Evolutionary conservation across 2,888 invertebrate species (phyloP), one percentile per base, ranked within the genome.

Genomic region (Lycia hirtaria): DNA sequence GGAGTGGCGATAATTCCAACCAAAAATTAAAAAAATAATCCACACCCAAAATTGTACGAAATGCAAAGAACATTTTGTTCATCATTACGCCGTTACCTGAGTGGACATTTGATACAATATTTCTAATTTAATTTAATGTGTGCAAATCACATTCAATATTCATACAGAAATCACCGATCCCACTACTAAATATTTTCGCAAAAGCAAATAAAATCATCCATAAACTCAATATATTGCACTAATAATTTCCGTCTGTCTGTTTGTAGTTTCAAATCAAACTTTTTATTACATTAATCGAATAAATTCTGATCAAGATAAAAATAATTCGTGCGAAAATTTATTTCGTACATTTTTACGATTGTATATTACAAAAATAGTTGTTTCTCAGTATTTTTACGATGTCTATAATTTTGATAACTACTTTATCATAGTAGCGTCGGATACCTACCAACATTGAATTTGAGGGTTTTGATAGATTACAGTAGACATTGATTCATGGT

Each of bases 241-340:
- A 35, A 47, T 26, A 47, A 35, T 47, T 35, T 47, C 35, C 35
- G 35, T 5, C 47, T 24, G 47, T 47, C 47, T 9, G 47, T 45
- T 47, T 47, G 47, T 47, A 47, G 47, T 35, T 47, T 37, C 35
- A 47, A 47, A 47, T 47, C 47, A 47, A 47, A 47, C 47, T 5
- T 45, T 45, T 47, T 47, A 47, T 47, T 47, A 4, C 47, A 3
- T 12, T 47, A 22, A 47, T 47, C 26, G 35, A 47, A 47, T 47
- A 35, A 47, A 35, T 47, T 47, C n/a, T 22, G 33, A 32, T 12
- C 32, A 24, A 22, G 45, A 47, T 33, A 22, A 33, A 45, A 47
- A 47, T 47, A 24, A 20, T 47, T 47, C 33, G 33, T 33, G 33
- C 10, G 20, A 44, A 44, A n/a, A 44, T 44, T 20, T 44, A 12